A percentile compares a stretch with the other conserved stretches of the same genome.
These are phyloP conservation scores for Fregata magnificens DNA, from an alignment of 2,113 vertebrate genomes.

Conservation along the genomic window DNA sequence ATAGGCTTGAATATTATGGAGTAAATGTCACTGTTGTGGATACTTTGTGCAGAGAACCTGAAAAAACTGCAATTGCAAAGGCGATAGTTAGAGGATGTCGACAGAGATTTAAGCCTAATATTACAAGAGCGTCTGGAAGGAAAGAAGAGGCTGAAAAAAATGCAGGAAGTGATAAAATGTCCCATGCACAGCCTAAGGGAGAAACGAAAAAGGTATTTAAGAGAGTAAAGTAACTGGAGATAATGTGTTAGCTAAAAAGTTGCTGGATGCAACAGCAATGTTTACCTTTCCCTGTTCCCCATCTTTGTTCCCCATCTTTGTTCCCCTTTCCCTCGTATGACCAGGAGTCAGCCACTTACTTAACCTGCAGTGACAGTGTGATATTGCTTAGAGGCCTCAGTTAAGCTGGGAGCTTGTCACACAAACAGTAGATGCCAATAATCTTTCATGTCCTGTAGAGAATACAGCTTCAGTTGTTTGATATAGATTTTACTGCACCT, in stretches of 20 bases:
- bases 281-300: too few relatives aligned
- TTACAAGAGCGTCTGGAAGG: neutral
- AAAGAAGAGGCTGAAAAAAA: constrained; percentile 9
- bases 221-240: neutral
- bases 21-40: neutral
- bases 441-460: neutral
- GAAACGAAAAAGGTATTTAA: constrained; percentile 28
- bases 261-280: neutral
- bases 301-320: too few relatives aligned
- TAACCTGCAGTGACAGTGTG: neutral
- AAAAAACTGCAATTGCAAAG: neutral
- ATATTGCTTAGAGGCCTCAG: neutral
- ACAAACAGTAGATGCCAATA: neutral
- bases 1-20: neutral
- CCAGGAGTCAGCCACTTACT: neutral
- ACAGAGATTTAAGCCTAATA: constrained; percentile 43
- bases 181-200: neutral
- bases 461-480: neutral
- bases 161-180: neutral
- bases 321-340: too few relatives aligned
- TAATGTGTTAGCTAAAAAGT: neutral
- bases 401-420: neutral
- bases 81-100: neutral
- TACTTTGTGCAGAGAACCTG: constrained; percentile 17
- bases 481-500: neutral